A percentile compares a stretch with the other conserved stretches of the same genome.
Conservation (phyloP, 2,797 vertebrate genomes). For the Eulemur albifrons region DNA sequence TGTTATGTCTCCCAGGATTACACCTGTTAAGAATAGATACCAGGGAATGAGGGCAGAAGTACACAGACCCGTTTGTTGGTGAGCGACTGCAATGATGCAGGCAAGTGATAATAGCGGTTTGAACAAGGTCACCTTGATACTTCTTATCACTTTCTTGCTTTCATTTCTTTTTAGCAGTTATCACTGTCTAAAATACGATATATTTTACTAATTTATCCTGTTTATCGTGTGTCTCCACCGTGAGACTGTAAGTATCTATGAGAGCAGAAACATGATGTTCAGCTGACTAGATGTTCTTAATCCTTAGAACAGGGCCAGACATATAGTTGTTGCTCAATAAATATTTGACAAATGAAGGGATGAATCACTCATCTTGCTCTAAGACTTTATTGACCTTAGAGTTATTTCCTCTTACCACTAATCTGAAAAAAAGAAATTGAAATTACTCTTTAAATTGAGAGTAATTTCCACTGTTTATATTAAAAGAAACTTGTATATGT, state of each 20-base stretch:
- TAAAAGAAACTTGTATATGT: neutral
- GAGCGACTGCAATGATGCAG: neutral
- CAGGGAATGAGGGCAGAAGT: accelerated
- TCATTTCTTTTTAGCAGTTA: neutral
- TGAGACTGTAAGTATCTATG: neutral
- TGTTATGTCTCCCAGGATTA: neutral
- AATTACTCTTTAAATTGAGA: constrained; percentile 2
- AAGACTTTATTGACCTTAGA: neutral
- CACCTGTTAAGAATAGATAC: neutral
- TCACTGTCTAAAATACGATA: neutral
- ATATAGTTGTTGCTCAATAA: neutral
- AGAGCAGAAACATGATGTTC: neutral
- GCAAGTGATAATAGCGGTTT: neutral
- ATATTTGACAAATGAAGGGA: neutral
- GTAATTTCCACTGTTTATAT: neutral
- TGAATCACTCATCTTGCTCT: neutral
- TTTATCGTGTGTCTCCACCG: neutral
- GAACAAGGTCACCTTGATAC: neutral
- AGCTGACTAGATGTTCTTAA: neutral
- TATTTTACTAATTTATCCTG: neutral
- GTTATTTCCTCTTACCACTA: neutral
- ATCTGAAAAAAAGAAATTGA: constrained; percentile 30
- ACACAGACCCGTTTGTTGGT: neutral
- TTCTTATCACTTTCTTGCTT: neutral
- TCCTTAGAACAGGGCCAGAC: neutral